Evolutionary conservation across 2,888 invertebrate species (phyloP).

Genomic region (Synanthedon andrenaeformis): DNA sequence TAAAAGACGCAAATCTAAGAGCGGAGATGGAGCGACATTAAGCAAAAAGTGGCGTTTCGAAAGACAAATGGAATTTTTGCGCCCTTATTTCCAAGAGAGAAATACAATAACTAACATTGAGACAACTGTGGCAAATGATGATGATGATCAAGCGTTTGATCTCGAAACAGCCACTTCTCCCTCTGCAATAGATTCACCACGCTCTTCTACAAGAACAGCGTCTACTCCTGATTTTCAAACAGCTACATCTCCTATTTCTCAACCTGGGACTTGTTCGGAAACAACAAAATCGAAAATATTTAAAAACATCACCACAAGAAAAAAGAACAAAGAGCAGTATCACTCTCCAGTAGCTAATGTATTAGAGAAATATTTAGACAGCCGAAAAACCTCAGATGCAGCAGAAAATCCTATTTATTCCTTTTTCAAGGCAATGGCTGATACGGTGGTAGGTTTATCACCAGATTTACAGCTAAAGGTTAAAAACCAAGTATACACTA

Average conservation of each 20-base stretch:
- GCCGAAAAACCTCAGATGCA: slow-evolving; percentile 1
- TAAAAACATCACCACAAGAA: slow-evolving; percentile 2
- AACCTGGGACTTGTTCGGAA: not conserved
- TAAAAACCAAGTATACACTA: slow-evolving; percentile 5
- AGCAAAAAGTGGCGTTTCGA: slow-evolving; percentile 3
- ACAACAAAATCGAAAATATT: slow-evolving; percentile 1
- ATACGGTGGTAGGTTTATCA: slow-evolving; percentile 4
- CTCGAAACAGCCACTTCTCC: slow-evolving; percentile 3
- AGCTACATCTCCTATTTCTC: slow-evolving; percentile 1
- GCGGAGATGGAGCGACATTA: slow-evolving; percentile 3
- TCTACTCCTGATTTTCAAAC: slow-evolving; percentile 4
- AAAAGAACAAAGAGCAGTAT: not conserved
- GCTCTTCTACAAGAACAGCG: slow-evolving; percentile 2
- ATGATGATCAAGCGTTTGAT: slow-evolving; percentile 1
- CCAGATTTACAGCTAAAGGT: slow-evolving; percentile 6
- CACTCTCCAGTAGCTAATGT: slow-evolving; percentile 1
- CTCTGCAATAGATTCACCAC: slow-evolving; percentile 1
- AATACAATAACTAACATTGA: not conserved
- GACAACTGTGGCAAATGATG: slow-evolving; percentile 1
- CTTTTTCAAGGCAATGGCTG: slow-evolving; percentile 5
- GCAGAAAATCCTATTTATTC: slow-evolving; percentile 4
- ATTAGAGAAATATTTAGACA: slow-evolving; percentile 4
- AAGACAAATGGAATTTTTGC: slow-evolving; percentile 4
- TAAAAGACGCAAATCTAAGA: slow-evolving; percentile 4
- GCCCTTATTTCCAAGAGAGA: slow-evolving; percentile 4